These are phyloP conservation scores for Andrena bicolor DNA, from an alignment of 2,888 invertebrate species.

Conservation along the genomic window DNA sequence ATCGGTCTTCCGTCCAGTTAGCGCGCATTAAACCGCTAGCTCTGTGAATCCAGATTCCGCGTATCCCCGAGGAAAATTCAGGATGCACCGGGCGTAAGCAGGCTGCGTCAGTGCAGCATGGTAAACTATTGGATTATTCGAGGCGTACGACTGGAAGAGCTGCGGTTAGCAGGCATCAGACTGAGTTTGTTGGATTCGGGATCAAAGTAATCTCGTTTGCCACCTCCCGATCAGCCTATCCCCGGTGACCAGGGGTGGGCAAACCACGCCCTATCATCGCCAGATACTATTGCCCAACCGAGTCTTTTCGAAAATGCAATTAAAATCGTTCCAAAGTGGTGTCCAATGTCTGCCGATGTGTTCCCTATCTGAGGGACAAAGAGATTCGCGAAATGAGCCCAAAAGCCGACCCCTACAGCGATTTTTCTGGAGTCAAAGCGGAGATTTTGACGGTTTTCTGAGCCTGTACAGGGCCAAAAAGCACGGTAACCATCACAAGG, in stretches of 20 bases:
- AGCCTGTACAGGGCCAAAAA: not conserved
- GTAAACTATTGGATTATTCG: slow-evolving; percentile 84
- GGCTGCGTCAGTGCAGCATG: slow-evolving; percentile 55
- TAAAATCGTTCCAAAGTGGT: not conserved
- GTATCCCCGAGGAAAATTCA: slow-evolving; percentile 59
- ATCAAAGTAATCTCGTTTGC: slow-evolving; percentile 85
- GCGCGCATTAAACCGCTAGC: slow-evolving; percentile 66
- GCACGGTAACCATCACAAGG: rapidly evolving
- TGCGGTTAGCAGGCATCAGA: slow-evolving; percentile 84
- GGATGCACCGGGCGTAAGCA: slow-evolving; percentile 58
- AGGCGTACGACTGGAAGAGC: slow-evolving; percentile 73
- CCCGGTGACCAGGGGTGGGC: slow-evolving; percentile 79
- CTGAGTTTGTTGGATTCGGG: slow-evolving; percentile 84
- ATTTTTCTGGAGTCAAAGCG: no score
- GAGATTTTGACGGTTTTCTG: not conserved
- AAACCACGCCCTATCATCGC: slow-evolving; percentile 82
- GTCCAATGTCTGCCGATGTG: rapidly evolving
- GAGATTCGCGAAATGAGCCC: no score
- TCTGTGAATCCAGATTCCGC: slow-evolving; percentile 30
- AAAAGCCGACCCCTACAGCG: not conserved
- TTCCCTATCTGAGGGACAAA: not conserved
- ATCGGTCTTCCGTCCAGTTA: slow-evolving; percentile 68
- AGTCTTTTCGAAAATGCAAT: slow-evolving; percentile 13
- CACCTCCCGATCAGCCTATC: slow-evolving; percentile 83
- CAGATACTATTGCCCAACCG: not conserved